phyloP scores from a whole-genome alignment of 2,888 invertebrate genomes.

The Cryptosula pallasiana region DNA sequence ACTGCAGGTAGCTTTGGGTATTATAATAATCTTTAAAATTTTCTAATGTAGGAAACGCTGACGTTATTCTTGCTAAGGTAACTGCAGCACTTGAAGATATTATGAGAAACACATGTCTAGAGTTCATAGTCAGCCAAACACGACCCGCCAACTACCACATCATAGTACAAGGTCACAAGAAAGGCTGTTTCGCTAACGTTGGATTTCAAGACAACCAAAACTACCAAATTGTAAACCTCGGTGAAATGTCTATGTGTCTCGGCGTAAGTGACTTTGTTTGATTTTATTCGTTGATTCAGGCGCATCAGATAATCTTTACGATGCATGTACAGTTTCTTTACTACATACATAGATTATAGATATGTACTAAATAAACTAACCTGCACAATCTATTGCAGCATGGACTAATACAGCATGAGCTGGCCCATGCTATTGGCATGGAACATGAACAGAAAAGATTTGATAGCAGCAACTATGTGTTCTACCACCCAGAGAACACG shows the following conservation, averaged over 20 bases:
- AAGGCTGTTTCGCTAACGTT: background rate
- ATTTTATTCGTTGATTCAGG: background rate
- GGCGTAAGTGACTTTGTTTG: background rate
- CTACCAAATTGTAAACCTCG: background rate
- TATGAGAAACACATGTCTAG: background rate
- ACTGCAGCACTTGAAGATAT: background rate
- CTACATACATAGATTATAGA: too few species aligned
- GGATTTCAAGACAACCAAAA: background rate
- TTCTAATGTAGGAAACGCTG: too few species aligned
- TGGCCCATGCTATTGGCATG: background rate
- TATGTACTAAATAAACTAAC: too few species aligned
- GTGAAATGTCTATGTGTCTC: background rate
- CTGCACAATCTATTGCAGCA: background rate
- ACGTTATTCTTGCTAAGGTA: too few species aligned
- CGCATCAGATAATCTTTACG: too few species aligned
- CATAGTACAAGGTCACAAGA: background rate
- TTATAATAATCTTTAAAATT: too few species aligned
- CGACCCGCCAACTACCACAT: background rate
- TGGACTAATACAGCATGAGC: background rate
- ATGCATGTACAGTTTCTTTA: too few species aligned
- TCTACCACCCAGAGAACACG: background rate
- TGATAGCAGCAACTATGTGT: background rate
- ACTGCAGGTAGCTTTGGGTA: too few species aligned
- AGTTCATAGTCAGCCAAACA: background rate
- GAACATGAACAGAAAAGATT: background rate